phyloP scores from a whole-genome alignment of 2,888 invertebrate genomes.

The Drosophila recens region DNA sequence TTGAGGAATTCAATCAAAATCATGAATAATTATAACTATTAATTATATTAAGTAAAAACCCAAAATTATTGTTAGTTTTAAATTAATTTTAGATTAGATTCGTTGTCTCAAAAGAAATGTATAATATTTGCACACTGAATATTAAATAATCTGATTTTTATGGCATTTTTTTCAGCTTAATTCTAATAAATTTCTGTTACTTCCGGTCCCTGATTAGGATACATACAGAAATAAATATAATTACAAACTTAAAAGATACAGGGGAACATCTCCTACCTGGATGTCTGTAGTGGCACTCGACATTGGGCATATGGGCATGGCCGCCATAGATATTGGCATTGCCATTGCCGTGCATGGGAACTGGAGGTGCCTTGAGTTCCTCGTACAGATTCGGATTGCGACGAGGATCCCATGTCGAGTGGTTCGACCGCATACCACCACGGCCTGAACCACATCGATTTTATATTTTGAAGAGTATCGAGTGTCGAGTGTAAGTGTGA shows the following conservation, averaged over 20 bases:
- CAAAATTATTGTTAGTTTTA: too few relatives aligned
- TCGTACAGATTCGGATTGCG: constrained; percentile 92
- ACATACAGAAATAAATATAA: constrained; percentile 23
- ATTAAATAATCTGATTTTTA: too few relatives aligned
- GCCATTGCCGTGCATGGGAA: constrained; percentile 85
- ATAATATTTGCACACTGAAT: too few relatives aligned
- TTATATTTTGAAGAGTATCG: constrained; percentile 25
- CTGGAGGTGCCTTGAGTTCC: constrained; percentile 91
- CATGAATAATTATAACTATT: neutral
- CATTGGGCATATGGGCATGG: constrained; percentile 77
- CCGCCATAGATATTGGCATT: constrained; percentile 82
- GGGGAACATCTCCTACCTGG: constrained; percentile 83
- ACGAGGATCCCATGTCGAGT: constrained; percentile 95
- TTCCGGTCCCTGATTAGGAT: neutral
- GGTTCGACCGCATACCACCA: constrained; percentile 85
- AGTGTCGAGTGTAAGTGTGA: constrained; percentile 37
- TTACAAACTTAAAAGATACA: constrained; percentile 8
- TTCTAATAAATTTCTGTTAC: neutral
- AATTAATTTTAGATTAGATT: too few relatives aligned
- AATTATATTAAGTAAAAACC: too few relatives aligned
- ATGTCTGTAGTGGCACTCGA: constrained; percentile 84
- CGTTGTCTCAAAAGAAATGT: too few relatives aligned
- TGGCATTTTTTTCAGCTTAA: too few relatives aligned
- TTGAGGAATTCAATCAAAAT: neutral
- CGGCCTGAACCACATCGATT: constrained; percentile 76